phyloP scores from a whole-genome alignment of 2,888 invertebrate species.

The Cataglyphis livida region DNA sequence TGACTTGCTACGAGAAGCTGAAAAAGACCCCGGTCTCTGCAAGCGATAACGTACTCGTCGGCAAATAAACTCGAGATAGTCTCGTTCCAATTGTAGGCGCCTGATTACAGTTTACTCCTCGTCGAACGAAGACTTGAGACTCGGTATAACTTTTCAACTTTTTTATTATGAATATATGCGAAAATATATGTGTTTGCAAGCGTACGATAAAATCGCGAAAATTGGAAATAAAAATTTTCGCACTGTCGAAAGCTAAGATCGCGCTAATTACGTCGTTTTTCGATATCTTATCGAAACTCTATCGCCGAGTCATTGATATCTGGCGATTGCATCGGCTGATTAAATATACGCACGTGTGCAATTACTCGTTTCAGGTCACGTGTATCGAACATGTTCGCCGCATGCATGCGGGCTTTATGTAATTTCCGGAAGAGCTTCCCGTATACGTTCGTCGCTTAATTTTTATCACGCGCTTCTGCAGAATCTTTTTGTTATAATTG shows the following conservation, averaged over 20 bases:
- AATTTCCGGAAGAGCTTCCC: conserved; percentile 46
- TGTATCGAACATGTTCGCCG: conserved; percentile 15
- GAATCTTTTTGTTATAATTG: background rate
- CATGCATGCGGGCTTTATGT: conserved; percentile 38
- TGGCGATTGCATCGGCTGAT: conserved; percentile 16
- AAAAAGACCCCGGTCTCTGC: conserved; percentile 1
- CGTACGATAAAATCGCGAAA: background rate
- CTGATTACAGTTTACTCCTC: conserved; percentile 2
- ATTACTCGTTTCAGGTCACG: conserved; percentile 47
- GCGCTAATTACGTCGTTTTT: background rate
- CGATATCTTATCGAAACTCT: background rate
- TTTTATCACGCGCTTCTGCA: background rate
- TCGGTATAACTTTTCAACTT: background rate
- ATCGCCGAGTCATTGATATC: background rate
- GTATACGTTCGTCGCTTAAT: background rate
- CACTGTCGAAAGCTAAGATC: background rate
- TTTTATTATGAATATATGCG: background rate
- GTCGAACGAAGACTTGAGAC: background rate
- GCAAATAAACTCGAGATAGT: conserved; percentile 37
- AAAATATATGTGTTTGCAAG: background rate
- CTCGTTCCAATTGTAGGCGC: conserved; percentile 40
- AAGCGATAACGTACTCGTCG: conserved; percentile 14
- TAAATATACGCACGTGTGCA: conserved; percentile 36
- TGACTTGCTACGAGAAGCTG: background rate
- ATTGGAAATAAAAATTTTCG: background rate